Percentiles rank a stretch among this genome's conserved stretches.
These are phyloP conservation scores for Connochaetes taurinus DNA, from an alignment of 2,113 vertebrate species.

Conservation along the genomic window DNA sequence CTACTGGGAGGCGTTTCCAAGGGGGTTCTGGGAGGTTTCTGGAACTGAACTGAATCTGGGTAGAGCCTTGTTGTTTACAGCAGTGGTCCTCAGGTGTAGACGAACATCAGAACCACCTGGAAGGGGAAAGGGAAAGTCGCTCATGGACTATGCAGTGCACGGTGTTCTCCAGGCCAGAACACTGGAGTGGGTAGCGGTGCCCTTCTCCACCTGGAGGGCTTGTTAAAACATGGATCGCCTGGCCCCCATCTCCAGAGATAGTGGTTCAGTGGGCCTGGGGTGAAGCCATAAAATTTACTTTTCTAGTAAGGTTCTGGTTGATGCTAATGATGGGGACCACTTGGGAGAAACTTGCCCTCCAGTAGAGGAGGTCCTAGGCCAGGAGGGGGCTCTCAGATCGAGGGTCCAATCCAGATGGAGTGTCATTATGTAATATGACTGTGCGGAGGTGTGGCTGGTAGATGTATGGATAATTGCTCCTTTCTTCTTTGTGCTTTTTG, in stretches of 20 bases:
- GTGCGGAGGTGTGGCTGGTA: neutral
- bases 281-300: neutral
- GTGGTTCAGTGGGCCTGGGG: neutral
- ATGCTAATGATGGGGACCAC: neutral
- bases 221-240: neutral
- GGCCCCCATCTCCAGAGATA: neutral
- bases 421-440: neutral
- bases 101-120: neutral
- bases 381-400: neutral
- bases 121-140: rapidly evolving
- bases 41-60: neutral
- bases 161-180: neutral
- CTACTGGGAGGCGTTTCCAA: neutral
- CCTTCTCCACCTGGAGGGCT: neutral
- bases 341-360: neutral
- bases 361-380: neutral
- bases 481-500: neutral
- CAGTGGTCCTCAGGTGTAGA: neutral
- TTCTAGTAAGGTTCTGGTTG: neutral
- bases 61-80: neutral
- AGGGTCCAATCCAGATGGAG: neutral
- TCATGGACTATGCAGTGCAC: neutral
- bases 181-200: rapidly evolving
- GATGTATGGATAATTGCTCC: neutral
- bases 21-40: neutral